These are phyloP conservation scores for Agelas oroides DNA, from an alignment of 37 sponge, comb jelly and placozoan species.

Conservation along the genomic window DNA sequence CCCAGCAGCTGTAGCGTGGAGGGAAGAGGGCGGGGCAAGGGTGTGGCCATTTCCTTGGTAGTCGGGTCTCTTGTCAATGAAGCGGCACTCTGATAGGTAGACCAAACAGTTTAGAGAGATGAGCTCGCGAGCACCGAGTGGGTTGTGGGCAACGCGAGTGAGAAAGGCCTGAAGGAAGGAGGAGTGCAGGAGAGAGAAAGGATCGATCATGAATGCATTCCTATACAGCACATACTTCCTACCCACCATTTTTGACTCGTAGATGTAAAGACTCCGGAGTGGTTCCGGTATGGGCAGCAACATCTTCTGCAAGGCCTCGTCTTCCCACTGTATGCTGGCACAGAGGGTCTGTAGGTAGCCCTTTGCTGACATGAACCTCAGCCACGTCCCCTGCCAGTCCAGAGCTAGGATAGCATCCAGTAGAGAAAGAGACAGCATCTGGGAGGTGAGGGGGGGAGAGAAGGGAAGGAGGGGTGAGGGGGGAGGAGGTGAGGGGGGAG, in stretches of 20 bases:
- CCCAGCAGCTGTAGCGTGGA: not conserved
- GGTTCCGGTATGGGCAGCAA: slow-evolving; percentile 72
- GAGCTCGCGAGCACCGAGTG: slow-evolving; percentile 75
- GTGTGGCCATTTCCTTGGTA: slow-evolving; percentile 32
- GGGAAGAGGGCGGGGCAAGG: not conserved
- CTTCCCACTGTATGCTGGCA: slow-evolving; percentile 85
- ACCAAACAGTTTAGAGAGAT: slow-evolving; percentile 48
- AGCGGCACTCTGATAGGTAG: slow-evolving; percentile 76
- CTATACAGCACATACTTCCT: not conserved
- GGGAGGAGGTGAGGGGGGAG: not conserved
- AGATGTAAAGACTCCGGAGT: slow-evolving; percentile 84
- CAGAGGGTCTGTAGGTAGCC: slow-evolving; percentile 81
- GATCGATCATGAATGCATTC: too few relatives aligned
- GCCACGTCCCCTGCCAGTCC: slow-evolving; percentile 79
- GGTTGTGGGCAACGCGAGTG: slow-evolving; percentile 68
- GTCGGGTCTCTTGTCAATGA: slow-evolving; percentile 76
- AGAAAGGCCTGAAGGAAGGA: slow-evolving; percentile 73
- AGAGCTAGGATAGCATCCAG: slow-evolving; percentile 77
- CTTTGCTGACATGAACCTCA: slow-evolving; percentile 63
- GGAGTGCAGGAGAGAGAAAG: not conserved
- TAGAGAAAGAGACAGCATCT: slow-evolving; percentile 91
- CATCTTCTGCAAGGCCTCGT: slow-evolving; percentile 76
- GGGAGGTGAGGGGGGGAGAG: not conserved
- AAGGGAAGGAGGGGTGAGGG: slow-evolving; percentile 1
- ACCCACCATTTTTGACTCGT: slow-evolving; percentile 93